Evolutionary conservation across 2,797 vertebrate species (phyloP).

Genomic region (Remorina albescens): DNA sequence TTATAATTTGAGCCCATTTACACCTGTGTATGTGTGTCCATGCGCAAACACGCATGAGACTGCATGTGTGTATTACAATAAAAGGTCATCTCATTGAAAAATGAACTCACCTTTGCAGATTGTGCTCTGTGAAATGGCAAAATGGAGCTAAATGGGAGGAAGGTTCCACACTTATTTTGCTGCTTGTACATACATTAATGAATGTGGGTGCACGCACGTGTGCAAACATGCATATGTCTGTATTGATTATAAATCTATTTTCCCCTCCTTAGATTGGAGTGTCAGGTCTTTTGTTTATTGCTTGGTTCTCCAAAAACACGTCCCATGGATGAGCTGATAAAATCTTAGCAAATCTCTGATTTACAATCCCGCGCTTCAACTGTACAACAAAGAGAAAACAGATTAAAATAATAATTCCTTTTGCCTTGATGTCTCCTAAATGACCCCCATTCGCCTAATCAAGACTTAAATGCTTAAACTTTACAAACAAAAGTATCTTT

Average conservation of each 20-base stretch:
- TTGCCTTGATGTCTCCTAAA: conserved; percentile 36
- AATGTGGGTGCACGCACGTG: conserved; percentile 2
- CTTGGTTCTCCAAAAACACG: conserved; percentile 34
- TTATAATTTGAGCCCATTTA: conserved; percentile 52
- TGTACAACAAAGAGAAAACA: conserved; percentile 41
- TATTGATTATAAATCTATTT: conserved; percentile 20
- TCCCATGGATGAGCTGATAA: conserved; percentile 41
- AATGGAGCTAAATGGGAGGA: conserved; percentile 36
- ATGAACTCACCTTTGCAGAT: conserved; percentile 33
- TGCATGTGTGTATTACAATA: conserved; percentile 2
- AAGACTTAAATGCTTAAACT: conserved; percentile 9
- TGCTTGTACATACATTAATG: not conserved
- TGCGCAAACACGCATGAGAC: not conserved
- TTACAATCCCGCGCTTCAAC: conserved; percentile 36
- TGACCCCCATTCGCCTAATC: conserved; percentile 9
- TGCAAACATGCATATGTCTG: conserved; percentile 3
- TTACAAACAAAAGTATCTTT: not conserved
- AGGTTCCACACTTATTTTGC: conserved; percentile 39
- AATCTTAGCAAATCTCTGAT: conserved; percentile 52
- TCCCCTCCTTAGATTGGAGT: conserved; percentile 28
- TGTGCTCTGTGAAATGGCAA: conserved; percentile 37
- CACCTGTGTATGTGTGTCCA: conserved; percentile 8
- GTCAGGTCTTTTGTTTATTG: conserved; percentile 42
- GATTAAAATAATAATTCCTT: conserved; percentile 44
- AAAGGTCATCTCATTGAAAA: conserved; percentile 62